Evolutionary conservation across 1,140 invertebrate species (phyloP), one percentile per base, ranked within the genome.

Genomic region (Eriocheir sinensis): DNA sequence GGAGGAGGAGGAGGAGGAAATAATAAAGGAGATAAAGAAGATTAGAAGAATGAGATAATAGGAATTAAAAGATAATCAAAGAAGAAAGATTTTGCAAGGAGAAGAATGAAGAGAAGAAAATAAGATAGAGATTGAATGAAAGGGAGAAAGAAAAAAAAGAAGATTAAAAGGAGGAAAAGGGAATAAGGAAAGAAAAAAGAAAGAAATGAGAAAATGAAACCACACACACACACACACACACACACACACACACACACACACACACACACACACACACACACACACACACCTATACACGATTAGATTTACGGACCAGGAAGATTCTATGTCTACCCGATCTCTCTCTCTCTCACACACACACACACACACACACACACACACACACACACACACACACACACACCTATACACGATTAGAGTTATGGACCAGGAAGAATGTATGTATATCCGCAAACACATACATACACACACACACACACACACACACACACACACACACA

Each of bases 331-430:
- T 41, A 60, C n/a, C 53, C 53, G 72, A 27, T 44, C 40, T 44
- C 40, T 3, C 40, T 48, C 38, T 48, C 27, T 72, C 40, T 21
- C 40, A 72, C 40, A 91, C 40, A 91, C 40, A 91, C 36, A 90
- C 40, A 91, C 40, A 91, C 40, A 91, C 40, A 91, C 40, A 91
- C 40, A 91, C 40, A 91, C 40, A 91, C 40, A 91, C 40, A 91
- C 40, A 91, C 40, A 91, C 40, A 91, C 40, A 91, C 40, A 91
- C 40, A 91, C 40, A 91, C 40, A 91, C 40, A 72, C 32, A 30
- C 27, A 41, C 27, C 21, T n/a, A 41, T 60, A 30, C 40, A 2
- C 40, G 34, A 32, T 30, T 60, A 60, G 12, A 44, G 15, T 0
- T 60, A 60, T 60, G 30, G 32, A 60, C 40, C 44, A n/a, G 60